Base-by-base conservation (phyloP, 2,888 invertebrate species). In the Bembecia ichneumoniformis region DNA sequence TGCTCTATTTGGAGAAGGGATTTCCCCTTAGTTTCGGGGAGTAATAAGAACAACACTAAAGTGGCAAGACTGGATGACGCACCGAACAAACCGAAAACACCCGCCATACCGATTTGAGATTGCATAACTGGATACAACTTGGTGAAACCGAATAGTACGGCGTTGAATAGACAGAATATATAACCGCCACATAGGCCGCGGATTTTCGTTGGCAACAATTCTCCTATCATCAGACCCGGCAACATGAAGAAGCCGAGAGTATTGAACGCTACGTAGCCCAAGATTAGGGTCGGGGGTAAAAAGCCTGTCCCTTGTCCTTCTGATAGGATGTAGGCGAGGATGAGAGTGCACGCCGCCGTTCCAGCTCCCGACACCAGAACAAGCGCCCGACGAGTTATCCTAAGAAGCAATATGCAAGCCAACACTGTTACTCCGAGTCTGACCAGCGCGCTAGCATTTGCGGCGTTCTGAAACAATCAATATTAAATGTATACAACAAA, bases 11-110 rank as follows among this genome's bases (percentile, higher is more conserved):
- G 91, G 49, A 91, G 86, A 43, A 94, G 76, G 4, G 91, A 91
- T 52, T 90, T 89, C 36, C 91, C 91, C 70, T 92, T 94, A 0
- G 94, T 94, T 77, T 94, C 94, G 9, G 94, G 94, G 40, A 94
- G 75, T 51, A 92, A 83, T 0, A 93, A 77, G 69, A 90, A 93
- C 53, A 93, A 79, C 47, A 93, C 91, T 2, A 91, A 48, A 0
- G 92, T 90, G 0, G 91, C 91, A 9, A 91, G 57, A 0, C 90
- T 63, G 1, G 93, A 90, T 0, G 92, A 88, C 0, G 78, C 72
- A 0, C 92, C 93, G 60, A 94, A 94, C n/a, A 93, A 76, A 16
- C 90, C 83, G 65, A 94, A 94, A 0, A 94, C 87, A 3, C 93
- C 94, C 1, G 89, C 79, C 63, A 92, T 90, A 11, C 92, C 92